These are phyloP conservation scores for Apocrypta bakeri DNA, from an alignment of 1,140 invertebrate genomes.

Conservation along the genomic window DNA sequence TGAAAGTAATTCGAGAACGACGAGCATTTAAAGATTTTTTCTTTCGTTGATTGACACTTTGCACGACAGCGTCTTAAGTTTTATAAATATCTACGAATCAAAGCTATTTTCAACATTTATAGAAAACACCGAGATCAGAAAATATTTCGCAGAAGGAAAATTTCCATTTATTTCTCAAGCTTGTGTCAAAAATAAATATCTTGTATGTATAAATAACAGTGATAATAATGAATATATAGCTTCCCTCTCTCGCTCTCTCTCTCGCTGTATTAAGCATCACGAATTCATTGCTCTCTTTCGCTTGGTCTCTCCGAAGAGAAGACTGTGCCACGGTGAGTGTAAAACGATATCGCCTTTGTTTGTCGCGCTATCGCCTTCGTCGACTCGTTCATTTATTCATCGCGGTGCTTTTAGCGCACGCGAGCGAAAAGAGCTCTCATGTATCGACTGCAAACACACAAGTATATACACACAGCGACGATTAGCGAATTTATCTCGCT, in stretches of 20 bases:
- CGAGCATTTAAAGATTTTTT: background rate
- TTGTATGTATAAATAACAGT: background rate
- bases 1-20: background rate
- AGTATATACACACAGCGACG: background rate
- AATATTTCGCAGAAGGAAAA: background rate
- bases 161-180: background rate
- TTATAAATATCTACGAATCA: background rate
- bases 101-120: background rate
- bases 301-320: background rate
- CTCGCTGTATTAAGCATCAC: background rate
- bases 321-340: background rate
- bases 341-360: slow-evolving; percentile 36
- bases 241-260: no score
- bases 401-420: slow-evolving; percentile 28
- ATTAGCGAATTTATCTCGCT: slow-evolving; percentile 42
- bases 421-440: background rate
- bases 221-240: background rate
- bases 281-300: slow-evolving; percentile 13
- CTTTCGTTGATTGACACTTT: background rate
- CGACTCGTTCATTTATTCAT: slow-evolving; percentile 43
- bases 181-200: background rate
- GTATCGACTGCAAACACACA: slow-evolving; percentile 9
- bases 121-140: background rate
- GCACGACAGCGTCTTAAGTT: background rate
- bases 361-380: background rate